Conservation (phyloP, 2,888 invertebrate species). For the Mythimna loreyi region DNA sequence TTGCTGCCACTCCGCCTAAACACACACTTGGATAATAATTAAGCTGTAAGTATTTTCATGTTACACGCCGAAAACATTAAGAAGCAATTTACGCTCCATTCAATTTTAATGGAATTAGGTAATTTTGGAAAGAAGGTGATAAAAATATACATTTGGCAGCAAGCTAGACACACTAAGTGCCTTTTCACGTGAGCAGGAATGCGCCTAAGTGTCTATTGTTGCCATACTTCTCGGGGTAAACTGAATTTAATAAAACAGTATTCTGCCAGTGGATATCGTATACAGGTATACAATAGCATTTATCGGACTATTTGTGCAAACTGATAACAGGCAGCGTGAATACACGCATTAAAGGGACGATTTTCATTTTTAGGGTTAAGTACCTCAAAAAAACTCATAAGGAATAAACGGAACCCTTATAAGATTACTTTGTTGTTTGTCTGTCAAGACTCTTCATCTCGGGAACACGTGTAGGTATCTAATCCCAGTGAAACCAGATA, state of each 20-base stretch:
- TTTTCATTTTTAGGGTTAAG: neutral
- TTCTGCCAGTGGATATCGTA: neutral
- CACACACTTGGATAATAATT: slow-evolving; percentile 67
- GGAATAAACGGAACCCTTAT: too few species aligned
- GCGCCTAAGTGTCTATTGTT: slow-evolving; percentile 29
- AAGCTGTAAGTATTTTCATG: slow-evolving; percentile 57
- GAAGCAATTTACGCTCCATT: slow-evolving; percentile 44
- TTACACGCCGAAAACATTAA: slow-evolving; percentile 45
- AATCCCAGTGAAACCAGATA: too few species aligned
- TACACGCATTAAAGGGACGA: neutral
- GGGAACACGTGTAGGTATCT: too few species aligned
- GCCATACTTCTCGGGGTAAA: slow-evolving; percentile 7
- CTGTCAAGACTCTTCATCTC: too few species aligned
- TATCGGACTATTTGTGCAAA: slow-evolving; percentile 8
- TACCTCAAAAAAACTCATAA: too few species aligned
- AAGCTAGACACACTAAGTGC: slow-evolving; percentile 24
- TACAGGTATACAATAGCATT: too few species aligned
- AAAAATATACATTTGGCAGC: slow-evolving; percentile 39
- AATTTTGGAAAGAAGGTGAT: slow-evolving; percentile 34
- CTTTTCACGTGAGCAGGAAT: slow-evolving; percentile 32
- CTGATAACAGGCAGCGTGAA: neutral
- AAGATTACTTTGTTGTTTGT: too few species aligned
- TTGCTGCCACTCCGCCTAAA: slow-evolving; percentile 64
- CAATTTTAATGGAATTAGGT: slow-evolving; percentile 51
- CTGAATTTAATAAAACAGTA: slow-evolving; percentile 30